phyloP scores from a whole-genome alignment of 2,888 invertebrate genomes.

The Micoletzkya japonica region DNA sequence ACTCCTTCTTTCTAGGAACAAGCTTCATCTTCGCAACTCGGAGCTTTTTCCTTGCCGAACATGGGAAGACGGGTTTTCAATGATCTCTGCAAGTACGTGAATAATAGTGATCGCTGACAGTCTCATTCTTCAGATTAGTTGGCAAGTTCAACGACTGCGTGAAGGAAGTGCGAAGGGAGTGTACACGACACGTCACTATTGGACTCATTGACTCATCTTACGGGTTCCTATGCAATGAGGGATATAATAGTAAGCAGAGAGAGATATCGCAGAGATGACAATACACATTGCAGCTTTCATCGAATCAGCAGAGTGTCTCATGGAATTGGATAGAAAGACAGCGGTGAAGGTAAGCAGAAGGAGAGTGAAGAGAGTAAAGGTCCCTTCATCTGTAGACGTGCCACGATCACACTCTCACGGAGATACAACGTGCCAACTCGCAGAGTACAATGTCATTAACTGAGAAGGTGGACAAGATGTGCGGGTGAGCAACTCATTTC shows the following conservation, averaged over 20 bases:
- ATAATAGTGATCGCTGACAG: background rate
- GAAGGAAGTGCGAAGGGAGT: slow-evolving; percentile 45
- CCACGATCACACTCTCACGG: slow-evolving; percentile 58
- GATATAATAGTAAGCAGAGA: slow-evolving; percentile 56
- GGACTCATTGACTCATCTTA: slow-evolving; percentile 61
- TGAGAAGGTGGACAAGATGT: slow-evolving; percentile 59
- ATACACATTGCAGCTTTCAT: slow-evolving; percentile 57
- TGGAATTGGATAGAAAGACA: slow-evolving; percentile 60
- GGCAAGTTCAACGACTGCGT: slow-evolving; percentile 61
- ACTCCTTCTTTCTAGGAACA: background rate
- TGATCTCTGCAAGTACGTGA: slow-evolving; percentile 57
- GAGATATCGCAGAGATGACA: background rate
- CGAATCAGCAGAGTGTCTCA: slow-evolving; percentile 62
- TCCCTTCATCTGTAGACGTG: slow-evolving; percentile 36
- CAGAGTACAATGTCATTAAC: slow-evolving; percentile 48
- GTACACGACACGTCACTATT: slow-evolving; percentile 61
- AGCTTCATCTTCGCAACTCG: slow-evolving; percentile 50
- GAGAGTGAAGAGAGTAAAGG: no score
- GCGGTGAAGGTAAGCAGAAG: slow-evolving; percentile 42
- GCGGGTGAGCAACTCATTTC: slow-evolving; percentile 46
- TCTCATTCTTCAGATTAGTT: slow-evolving; percentile 50
- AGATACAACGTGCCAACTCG: slow-evolving; percentile 58
- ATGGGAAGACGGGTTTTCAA: slow-evolving; percentile 61
- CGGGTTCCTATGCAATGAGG: slow-evolving; percentile 63
- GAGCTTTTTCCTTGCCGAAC: slow-evolving; percentile 55